These are phyloP conservation scores for Leptopilina syphax DNA, from an alignment of 2,888 invertebrate genomes.

Conservation along the genomic window DNA sequence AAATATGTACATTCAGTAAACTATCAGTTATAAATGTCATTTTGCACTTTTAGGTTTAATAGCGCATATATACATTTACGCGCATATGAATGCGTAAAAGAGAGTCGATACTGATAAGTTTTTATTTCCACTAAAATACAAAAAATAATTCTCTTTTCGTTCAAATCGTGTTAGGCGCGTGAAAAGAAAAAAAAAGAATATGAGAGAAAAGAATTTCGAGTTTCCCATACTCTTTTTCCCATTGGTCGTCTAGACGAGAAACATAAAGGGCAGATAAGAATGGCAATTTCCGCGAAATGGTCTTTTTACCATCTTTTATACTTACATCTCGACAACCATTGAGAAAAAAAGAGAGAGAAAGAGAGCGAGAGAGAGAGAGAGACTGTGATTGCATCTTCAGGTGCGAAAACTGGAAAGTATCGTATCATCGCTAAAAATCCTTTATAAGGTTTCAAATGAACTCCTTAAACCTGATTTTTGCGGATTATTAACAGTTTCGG, in stretches of 20 bases:
- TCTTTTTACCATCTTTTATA: constrained; percentile 54
- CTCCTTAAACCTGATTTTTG: constrained; percentile 13
- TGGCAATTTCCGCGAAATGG: constrained; percentile 54
- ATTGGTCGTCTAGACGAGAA: constrained; percentile 39
- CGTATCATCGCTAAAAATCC: constrained; percentile 10
- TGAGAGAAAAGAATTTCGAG: constrained; percentile 15
- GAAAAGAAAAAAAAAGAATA: constrained; percentile 5
- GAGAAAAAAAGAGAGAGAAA: constrained; percentile 24
- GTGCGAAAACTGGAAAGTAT: constrained; percentile 42
- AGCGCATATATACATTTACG: not conserved
- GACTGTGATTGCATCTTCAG: constrained; percentile 47
- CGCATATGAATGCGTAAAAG: no score
- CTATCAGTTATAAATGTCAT: not conserved
- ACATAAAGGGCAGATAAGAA: constrained; percentile 51
- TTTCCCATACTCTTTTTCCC: not conserved
- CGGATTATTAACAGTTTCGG: constrained; percentile 13
- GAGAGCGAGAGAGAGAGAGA: no score
- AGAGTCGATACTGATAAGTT: constrained; percentile 28
- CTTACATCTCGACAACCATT: constrained; percentile 16
- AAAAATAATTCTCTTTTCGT: not conserved
- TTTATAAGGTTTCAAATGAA: constrained; percentile 11
- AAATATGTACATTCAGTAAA: not conserved
- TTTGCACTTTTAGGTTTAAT: constrained; percentile 20
- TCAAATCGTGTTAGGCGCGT: not conserved
- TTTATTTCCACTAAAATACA: constrained; percentile 18